Base-by-base conservation (phyloP, 2,888 invertebrate genomes). In the Ichneumon xanthorius region DNA sequence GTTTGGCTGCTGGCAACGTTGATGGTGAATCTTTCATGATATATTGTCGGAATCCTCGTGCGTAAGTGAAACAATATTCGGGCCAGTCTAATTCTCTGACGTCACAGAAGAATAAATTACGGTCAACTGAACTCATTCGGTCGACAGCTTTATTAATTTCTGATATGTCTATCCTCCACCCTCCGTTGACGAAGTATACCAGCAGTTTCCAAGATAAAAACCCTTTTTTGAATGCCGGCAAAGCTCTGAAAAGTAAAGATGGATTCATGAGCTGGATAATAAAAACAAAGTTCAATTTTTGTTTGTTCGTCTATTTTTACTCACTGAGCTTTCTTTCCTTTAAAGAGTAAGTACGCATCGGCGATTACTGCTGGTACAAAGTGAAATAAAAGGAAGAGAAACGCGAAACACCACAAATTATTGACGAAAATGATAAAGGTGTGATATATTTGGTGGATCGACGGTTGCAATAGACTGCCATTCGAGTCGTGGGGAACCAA, bases 301-400 rank as follows among this genome's bases (percentile, higher is more conserved):
- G 40, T 40, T 58, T 7, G 6, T 72, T 22, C 16, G 22, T 5
- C 16, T 14, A 22, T 22, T n/a, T 58, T 26, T 14, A 88, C 91
- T 90, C 88, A 92, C 93, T 78, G 76, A 19, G 90, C 89, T 76
- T 89, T 89, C 22, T 89, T 87, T n/a, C 89, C 55, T 73, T 79
- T 16, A 88, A 90, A 19, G 14, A 22, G 91, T 0, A 0, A 86
- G 14, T 4, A 89, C 0, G 82, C n/a, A 67, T 93, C 93, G 0
- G 72, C 9, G 0, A 92, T 0, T 4, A 89, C 0, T 2, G 90
- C 90, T 3, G 92, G 92, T 4, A 92, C 45, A 16, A 88, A 81
- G 65, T 93, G 92, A 1, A 89, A 75, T 0, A 91, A 3, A 40
- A 90, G 11, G 26, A 90, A 87, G 1, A 89, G 22, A 1, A 88